Evolutionary conservation across 2,113 vertebrate species (phyloP), one percentile per base, ranked within the genome.

Genomic region (Cromileptes altivelis): DNA sequence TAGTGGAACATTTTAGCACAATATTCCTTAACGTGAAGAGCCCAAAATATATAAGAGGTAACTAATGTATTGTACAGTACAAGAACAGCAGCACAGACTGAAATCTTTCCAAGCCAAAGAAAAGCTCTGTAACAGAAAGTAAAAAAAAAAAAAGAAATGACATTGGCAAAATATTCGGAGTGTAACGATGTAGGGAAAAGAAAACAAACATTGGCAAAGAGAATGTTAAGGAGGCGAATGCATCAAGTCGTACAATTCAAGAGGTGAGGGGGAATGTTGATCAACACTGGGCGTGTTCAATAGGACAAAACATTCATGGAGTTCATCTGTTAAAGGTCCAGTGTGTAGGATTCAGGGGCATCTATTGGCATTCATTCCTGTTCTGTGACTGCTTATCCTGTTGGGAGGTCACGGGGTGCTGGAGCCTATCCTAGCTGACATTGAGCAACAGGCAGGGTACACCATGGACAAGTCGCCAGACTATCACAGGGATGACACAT

Each of bases 51-150:
- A 78, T 42, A 80, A 89, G 95, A 95, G 94, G 95, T 95, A 95
- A 94, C 84, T 78, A 82, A 93, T 83, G 90, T 89, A 84, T 91
- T 71, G 78, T 94, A 93, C 92, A 94, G 94, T 94, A 93, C 90
- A 92, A 72, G 81, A 89, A 94, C 89, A 94, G 94, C 94, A 95
- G 94, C 94, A 80, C 88, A 94, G 78, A 92, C 63, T 73, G 86
- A 85, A 76, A 62, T 84, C 8, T 85, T 70, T 67, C 67, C 78
- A 87, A 89, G 83, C 81, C 64, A 55, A 56, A 81, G 67, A 90
- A 84, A 85, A 42, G 49, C 78, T 86, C 77, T 68, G 77, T 62
- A 89, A 90, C 81, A 88, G 25, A 81, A 87, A 81, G 25, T 23
- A 73, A 70, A 70, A 53, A 62, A 55, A 52, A 7, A 8, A 23